Base-by-base conservation (phyloP, 2,797 vertebrate species). In the Eidolon dupreanum region DNA sequence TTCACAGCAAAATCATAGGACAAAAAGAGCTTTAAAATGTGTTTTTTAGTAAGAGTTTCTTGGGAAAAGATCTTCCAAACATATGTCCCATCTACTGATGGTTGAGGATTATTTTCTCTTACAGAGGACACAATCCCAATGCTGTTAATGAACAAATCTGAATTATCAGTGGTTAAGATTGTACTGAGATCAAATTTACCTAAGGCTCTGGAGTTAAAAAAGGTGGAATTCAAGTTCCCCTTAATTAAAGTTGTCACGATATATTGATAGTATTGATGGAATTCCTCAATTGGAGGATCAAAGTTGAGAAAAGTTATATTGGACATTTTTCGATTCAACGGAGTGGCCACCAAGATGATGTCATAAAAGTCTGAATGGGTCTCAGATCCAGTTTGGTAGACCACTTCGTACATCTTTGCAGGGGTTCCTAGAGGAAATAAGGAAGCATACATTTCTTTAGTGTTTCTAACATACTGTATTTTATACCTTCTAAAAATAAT, bases 31-130 rank as follows among this genome's bases (percentile, higher is more conserved):
- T 95, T 81, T 17, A 33, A n/a, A 6, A 99, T 98, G 96, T 99
- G 99, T 95, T 98, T 97, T 88, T 99, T 97, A 28, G 98, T 98
- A 84, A 99, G 99, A 4, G 97, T 97, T 70, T 98, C 96, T 0
- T 95, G 77, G 0, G 99, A 99, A 90, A 99, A 99, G 17, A 99
- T 96, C 98, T 99, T 99, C 99, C 99, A 99, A 68, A 99, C 97
- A 0, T 95, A 78, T 0, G 28, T 49, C 4, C 85, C 19, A 17
- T 41, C 0, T 70, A 12, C 28, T 8, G 88, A n/a, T 46, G 83
- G 66, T 20, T 81, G 65, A 73, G 85, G 83, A 19, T 49, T 22
- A 43, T 87, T 65, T 26, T 91, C 81, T 85, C 20, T 92, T 20
- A 99, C 98, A 0, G 99, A 98, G 87, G 98, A 97, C 3, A 99